Evolutionary conservation across 2,797 vertebrate species (phyloP).

Genomic region (Lithobates sylvaticus): DNA sequence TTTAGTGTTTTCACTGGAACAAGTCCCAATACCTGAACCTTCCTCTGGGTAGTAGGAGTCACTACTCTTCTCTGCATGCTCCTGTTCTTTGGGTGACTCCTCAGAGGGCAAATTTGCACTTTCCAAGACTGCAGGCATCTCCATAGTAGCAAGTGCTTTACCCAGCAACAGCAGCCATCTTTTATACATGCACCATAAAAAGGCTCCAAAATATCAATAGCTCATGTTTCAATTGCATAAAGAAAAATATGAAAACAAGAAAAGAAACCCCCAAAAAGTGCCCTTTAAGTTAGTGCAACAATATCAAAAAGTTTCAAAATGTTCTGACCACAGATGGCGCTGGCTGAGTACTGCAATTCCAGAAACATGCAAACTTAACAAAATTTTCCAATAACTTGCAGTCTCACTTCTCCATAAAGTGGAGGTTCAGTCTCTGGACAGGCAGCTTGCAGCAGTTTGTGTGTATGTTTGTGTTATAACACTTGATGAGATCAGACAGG

Average conservation of each 20-base stretch:
- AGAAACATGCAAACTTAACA: background rate
- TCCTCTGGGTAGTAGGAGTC: slow-evolving; percentile 5
- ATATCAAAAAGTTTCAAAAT: background rate
- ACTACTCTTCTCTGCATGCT: slow-evolving; percentile 7
- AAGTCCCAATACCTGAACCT: background rate
- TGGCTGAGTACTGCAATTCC: background rate
- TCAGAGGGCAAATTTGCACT: slow-evolving; percentile 32
- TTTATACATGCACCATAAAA: slow-evolving; percentile 7
- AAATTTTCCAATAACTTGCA: background rate
- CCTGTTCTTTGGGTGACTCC: slow-evolving; percentile 3
- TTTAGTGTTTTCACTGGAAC: background rate
- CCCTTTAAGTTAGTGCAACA: background rate
- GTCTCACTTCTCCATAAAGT: background rate
- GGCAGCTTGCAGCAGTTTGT: background rate
- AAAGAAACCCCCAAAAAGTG: background rate
- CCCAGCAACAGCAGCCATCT: slow-evolving; percentile 30
- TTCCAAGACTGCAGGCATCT: slow-evolving; percentile 43
- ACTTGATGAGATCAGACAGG: background rate
- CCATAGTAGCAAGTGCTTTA: slow-evolving; percentile 44
- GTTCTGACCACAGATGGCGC: background rate
- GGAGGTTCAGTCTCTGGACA: background rate
- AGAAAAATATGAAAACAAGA: background rate
- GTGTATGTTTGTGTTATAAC: background rate
- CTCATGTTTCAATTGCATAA: background rate
- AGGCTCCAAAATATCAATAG: background rate